Evolutionary conservation across 2,888 invertebrate species (phyloP).

Genomic region (Morinoia aosen): DNA sequence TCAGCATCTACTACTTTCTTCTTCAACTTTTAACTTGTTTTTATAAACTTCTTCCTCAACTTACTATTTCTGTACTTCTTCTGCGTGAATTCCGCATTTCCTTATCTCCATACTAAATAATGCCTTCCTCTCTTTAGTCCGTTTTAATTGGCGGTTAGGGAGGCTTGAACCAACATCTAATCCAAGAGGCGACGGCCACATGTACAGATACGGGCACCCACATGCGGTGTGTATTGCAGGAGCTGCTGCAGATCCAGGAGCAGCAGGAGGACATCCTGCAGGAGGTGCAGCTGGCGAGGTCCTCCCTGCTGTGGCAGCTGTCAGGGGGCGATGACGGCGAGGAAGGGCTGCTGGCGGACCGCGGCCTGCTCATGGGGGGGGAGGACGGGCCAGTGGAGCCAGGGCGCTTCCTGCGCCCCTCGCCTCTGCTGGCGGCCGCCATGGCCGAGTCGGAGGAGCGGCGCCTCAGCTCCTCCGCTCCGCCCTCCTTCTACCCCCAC

Average conservation of each 20-base stretch:
- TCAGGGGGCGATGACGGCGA: conserved; percentile 54
- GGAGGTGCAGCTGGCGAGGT: conserved; percentile 62
- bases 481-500: conserved; percentile 29
- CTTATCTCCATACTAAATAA: too few relatives aligned
- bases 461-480: conserved; percentile 26
- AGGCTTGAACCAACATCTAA: too few relatives aligned
- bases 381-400: not conserved
- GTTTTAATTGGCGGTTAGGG: too few relatives aligned
- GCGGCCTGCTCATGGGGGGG: not conserved
- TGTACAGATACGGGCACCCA: not conserved
- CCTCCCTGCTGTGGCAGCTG: conserved; percentile 61
- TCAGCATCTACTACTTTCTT: too few relatives aligned
- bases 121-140: too few relatives aligned
- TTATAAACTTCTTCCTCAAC: too few relatives aligned
- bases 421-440: not conserved
- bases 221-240: conserved; percentile 43
- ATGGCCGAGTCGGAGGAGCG: conserved; percentile 2
- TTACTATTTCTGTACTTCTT: too few relatives aligned
- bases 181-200: not conserved
- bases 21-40: too few relatives aligned
- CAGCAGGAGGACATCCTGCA: conserved; percentile 64
- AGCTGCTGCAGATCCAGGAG: conserved; percentile 63
- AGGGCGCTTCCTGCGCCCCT: not conserved
- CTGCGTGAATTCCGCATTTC: too few relatives aligned
- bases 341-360: not conserved